A percentile compares a stretch with the other conserved stretches of the same genome.
These are phyloP conservation scores for Pedetes capensis DNA, from an alignment of 2,113 vertebrate genomes.

Conservation along the genomic window DNA sequence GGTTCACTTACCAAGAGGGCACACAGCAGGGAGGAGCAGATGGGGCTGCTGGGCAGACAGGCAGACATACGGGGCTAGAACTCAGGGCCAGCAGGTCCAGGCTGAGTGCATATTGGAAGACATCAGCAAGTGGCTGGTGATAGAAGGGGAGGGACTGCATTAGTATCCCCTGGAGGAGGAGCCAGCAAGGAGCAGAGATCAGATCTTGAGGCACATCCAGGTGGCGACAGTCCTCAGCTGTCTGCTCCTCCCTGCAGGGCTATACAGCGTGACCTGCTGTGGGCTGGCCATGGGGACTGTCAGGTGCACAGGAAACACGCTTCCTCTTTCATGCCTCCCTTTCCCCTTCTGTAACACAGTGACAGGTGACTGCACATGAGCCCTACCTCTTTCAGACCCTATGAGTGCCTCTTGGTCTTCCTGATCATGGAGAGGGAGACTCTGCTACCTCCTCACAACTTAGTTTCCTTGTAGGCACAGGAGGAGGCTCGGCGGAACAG, in stretches of 20 bases:
- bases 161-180: neutral
- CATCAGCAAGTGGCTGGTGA: neutral
- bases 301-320: neutral
- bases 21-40: neutral
- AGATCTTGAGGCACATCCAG: neutral
- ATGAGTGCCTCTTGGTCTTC: neutral
- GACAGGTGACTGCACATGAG: accelerated
- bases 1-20: neutral
- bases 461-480: constrained; percentile 87
- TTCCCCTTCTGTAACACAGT: neutral
- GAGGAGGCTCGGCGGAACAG: constrained; percentile 96
- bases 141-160: neutral
- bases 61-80: neutral
- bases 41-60: neutral
- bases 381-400: neutral
- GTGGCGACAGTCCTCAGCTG: accelerated
- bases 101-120: neutral
- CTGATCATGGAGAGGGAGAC: neutral
- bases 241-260: neutral
- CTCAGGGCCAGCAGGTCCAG: neutral
- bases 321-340: neutral
- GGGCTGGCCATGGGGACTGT: no score
- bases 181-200: neutral
- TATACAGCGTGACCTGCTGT: accelerated
- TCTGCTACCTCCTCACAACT: accelerated